A percentile compares a stretch with the other conserved stretches of the same genome.
Evolutionary conservation across 2,888 invertebrate species (phyloP).

Genomic region (Dryomyza anilis): DNA sequence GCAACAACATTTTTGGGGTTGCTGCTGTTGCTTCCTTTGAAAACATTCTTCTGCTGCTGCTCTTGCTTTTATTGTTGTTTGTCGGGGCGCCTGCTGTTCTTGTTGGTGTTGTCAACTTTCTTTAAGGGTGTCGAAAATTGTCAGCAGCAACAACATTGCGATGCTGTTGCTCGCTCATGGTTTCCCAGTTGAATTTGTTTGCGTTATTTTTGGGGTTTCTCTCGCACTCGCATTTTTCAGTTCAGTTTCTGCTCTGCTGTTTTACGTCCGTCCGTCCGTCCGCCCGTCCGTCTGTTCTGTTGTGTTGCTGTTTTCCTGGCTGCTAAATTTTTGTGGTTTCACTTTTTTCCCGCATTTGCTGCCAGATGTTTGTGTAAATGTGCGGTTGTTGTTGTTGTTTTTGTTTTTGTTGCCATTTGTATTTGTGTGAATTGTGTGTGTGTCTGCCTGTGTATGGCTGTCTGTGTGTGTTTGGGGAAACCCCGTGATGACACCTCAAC

Average conservation of each 20-base stretch:
- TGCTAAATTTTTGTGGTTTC: background rate
- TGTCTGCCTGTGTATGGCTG: background rate
- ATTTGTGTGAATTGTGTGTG: no score
- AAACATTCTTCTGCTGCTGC: background rate
- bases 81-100: background rate
- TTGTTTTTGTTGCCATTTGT: no score
- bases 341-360: no score
- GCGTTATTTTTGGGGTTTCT: conserved; percentile 25
- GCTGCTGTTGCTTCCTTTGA: background rate
- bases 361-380: no score
- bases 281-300: background rate
- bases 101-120: no score
- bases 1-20: no score
- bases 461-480: background rate
- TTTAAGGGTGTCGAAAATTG: no score
- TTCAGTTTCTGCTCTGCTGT: background rate
- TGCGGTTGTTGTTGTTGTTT: no score
- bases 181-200: conserved; percentile 15
- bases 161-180: conserved; percentile 11
- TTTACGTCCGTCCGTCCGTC: background rate
- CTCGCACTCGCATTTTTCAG: background rate
- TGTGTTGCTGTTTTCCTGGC: background rate
- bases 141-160: no score
- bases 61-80: background rate
- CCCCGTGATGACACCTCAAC: background rate